Percentiles rank a stretch among this genome's conserved stretches.
Evolutionary conservation across 2,888 invertebrate species (phyloP).

Genomic region (Conus canariensis): DNA sequence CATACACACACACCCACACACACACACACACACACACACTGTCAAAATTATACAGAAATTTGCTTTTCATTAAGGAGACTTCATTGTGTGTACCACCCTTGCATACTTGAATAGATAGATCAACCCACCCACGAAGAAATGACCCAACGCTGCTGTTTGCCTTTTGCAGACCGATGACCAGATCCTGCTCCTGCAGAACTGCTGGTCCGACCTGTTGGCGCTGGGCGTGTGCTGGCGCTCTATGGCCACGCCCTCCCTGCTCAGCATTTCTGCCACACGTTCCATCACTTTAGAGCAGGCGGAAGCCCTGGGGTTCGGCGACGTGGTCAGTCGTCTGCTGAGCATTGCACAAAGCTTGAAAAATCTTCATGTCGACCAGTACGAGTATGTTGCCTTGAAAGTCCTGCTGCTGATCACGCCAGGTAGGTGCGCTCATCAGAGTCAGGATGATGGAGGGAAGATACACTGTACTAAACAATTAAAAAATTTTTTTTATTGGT

Average conservation of each 20-base stretch:
- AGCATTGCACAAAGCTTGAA: slow-evolving; percentile 95
- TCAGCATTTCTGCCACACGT: slow-evolving; percentile 62
- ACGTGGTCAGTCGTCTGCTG: slow-evolving; percentile 96
- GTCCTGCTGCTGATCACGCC: slow-evolving; percentile 94
- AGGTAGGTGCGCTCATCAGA: slow-evolving; percentile 82
- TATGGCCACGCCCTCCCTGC: slow-evolving; percentile 87
- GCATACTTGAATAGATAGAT: too few relatives aligned
- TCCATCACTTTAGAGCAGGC: slow-evolving; percentile 84
- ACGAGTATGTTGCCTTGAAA: slow-evolving; percentile 98
- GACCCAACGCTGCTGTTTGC: too few relatives aligned
- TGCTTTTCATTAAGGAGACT: background rate
- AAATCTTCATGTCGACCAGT: slow-evolving; percentile 92
- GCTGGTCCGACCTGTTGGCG: slow-evolving; percentile 88
- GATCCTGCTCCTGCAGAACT: slow-evolving; percentile 96
- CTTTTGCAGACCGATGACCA: slow-evolving; percentile 94
- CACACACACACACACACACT: too few relatives aligned
- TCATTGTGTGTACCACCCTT: background rate
- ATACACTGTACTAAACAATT: background rate
- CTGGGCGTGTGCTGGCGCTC: slow-evolving; percentile 86
- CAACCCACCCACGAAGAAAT: too few relatives aligned
- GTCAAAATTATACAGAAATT: too few relatives aligned
- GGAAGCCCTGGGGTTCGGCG: slow-evolving; percentile 83
- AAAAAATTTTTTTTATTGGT: background rate
- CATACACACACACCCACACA: background rate
- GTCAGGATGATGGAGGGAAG: background rate